phyloP scores from a whole-genome alignment of 2,888 invertebrate species.

The Polylopha cassiicola region DNA sequence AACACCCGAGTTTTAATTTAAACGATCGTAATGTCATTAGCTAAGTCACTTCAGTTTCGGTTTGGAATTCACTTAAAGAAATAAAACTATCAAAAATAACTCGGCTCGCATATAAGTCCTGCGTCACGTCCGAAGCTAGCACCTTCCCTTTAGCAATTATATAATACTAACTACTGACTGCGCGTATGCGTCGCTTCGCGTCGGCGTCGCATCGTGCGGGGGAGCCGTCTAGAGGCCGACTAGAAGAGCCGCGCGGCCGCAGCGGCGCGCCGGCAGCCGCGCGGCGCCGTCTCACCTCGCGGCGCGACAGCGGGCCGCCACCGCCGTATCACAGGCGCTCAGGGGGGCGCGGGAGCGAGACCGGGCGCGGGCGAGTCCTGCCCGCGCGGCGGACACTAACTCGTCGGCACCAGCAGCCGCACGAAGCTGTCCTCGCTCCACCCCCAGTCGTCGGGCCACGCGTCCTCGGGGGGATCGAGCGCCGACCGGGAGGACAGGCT shows the following conservation, averaged over 20 bases:
- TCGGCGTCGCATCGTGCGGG: constrained; percentile 32
- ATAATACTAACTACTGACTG: constrained; percentile 75
- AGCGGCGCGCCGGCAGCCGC: constrained; percentile 32
- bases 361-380: constrained; percentile 58
- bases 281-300: constrained; percentile 44
- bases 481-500: constrained; percentile 91
- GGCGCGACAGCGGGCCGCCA: constrained; percentile 31
- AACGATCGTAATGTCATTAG: constrained; percentile 68
- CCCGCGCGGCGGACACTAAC: constrained; percentile 78
- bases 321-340: constrained; percentile 68
- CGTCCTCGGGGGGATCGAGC: constrained; percentile 88
- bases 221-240: constrained; percentile 33
- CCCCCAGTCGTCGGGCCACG: constrained; percentile 81
- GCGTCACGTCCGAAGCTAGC: constrained; percentile 77
- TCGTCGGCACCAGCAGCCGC: constrained; percentile 83
- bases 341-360: constrained; percentile 46
- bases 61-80: constrained; percentile 73
- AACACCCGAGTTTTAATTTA: constrained; percentile 66
- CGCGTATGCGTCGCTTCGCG: constrained; percentile 52
- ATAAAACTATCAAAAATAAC: constrained; percentile 78
- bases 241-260: constrained; percentile 35
- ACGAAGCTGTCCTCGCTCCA: constrained; percentile 83
- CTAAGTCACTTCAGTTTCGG: constrained; percentile 71
- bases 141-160: constrained; percentile 75
- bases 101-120: constrained; percentile 73